Conservation (phyloP, 2,888 invertebrate genomes). For the Dynastes grantii region DNA sequence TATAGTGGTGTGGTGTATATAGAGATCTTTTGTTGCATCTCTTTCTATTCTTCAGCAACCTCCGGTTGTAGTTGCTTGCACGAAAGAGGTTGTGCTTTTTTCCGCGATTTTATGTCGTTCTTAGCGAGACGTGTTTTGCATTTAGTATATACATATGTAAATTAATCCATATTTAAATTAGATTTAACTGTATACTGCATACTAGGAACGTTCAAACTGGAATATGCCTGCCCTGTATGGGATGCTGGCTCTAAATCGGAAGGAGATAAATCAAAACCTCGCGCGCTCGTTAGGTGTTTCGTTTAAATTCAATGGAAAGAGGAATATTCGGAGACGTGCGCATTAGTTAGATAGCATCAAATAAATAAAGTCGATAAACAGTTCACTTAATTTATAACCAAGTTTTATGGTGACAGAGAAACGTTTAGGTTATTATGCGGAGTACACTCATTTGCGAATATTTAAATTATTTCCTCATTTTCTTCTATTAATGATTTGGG, state of each 20-base stretch:
- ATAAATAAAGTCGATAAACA: slow-evolving; percentile 6
- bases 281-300: slow-evolving; percentile 36
- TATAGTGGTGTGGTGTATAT: neutral
- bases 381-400: neutral
- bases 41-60: neutral
- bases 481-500: too few relatives aligned
- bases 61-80: slow-evolving; percentile 33
- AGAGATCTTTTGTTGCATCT: neutral
- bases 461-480: too few relatives aligned
- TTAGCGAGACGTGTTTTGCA: slow-evolving; percentile 46
- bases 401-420: too few relatives aligned
- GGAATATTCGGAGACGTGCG: slow-evolving; percentile 9
- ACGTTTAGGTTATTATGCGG: too few relatives aligned
- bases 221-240: slow-evolving; percentile 3
- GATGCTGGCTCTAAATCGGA: slow-evolving; percentile 32
- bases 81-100: slow-evolving; percentile 31
- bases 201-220: neutral
- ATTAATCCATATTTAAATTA: slow-evolving; percentile 46
- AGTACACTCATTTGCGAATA: too few relatives aligned
- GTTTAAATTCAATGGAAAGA: slow-evolving; percentile 40
- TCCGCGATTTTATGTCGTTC: slow-evolving; percentile 42
- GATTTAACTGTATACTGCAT: slow-evolving; percentile 35
- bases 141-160: slow-evolving; percentile 45
- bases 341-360: slow-evolving; percentile 9
- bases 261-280: slow-evolving; percentile 44